A percentile compares a stretch with the other conserved stretches of the same genome.
phyloP scores from a whole-genome alignment of 1,140 invertebrate genomes.

The Chionoecetes opilio region DNA sequence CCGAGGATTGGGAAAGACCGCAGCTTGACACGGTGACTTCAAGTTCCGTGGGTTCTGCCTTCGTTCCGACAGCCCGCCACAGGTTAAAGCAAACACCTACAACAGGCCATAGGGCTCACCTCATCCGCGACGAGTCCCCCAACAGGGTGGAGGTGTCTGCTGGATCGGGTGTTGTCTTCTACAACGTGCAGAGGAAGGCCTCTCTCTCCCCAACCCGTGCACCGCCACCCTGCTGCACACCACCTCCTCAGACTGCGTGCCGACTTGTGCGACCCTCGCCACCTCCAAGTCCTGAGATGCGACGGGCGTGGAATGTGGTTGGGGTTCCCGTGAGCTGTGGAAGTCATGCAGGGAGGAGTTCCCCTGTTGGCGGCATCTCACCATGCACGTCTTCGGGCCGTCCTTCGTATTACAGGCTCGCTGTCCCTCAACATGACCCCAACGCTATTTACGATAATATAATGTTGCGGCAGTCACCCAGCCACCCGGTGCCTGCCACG shows the following conservation, averaged over 20 bases:
- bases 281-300: conserved; percentile 65
- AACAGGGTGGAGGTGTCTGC: background rate
- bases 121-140: background rate
- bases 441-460: conserved; percentile 74
- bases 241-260: background rate
- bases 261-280: background rate
- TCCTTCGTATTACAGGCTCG: background rate
- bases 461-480: background rate
- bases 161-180: background rate
- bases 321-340: conserved; percentile 50
- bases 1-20: background rate
- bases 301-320: conserved; percentile 68
- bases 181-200: background rate
- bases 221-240: conserved; percentile 3
- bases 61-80: conserved; percentile 10
- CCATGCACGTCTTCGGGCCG: background rate
- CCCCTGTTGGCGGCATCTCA: background rate
- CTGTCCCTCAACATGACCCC: background rate
- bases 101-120: background rate
- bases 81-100: conserved; percentile 36
- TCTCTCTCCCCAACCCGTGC: background rate
- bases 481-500: background rate
- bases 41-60: background rate
- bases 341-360: background rate
- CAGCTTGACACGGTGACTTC: background rate